Base-by-base conservation (phyloP, 2,888 invertebrate species). In the Coenonympha glycerion region DNA sequence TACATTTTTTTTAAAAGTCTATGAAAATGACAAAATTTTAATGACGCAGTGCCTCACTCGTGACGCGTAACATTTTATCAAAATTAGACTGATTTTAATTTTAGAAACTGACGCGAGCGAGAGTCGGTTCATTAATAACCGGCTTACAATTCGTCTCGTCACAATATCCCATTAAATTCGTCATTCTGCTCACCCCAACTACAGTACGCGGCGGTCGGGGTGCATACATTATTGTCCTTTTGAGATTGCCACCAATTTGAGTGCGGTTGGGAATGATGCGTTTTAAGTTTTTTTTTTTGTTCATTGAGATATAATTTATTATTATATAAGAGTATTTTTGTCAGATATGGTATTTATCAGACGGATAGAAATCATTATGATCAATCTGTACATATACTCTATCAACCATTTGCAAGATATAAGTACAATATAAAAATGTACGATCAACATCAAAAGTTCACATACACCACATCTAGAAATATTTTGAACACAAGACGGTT, bases 161-260 rank as follows among this genome's bases (percentile, higher is more conserved):
- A 52, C 31, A 47, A 39, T 39, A 34, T 37, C 37, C 39, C 13
- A 48, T 21, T 46, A 46, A 37, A 46, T 37, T 46, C 46, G 46
- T 46, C 26, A 46, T 46, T 46, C 28, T 46, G 26, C 24, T 45
- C 45, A 45, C 45, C 45, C 45, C 45, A 45, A 24, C 16, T n/a
- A 22, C 16, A 21, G 19, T 6, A 24, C 40, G 34, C 37, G 6
- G 34, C 39, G 39, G 39, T 39, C 13, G 45, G 62, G 63, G 63
- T 63, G 61, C 55, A 61, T 62, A 59, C 46, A 63, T 61, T 62
- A 63, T 60, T 62, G 58, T 60, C 54, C 62, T 63, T 62, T 59
- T 61, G 53, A 44, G 55, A 58, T 59, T 60, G 61, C 58, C 60
- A 60, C 57, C 59, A 56, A 56, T 49, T 49, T 36, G 37, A 28